Base-by-base conservation (phyloP, 2,888 invertebrate species). In the Sinodicranocentrus sp. region DNA sequence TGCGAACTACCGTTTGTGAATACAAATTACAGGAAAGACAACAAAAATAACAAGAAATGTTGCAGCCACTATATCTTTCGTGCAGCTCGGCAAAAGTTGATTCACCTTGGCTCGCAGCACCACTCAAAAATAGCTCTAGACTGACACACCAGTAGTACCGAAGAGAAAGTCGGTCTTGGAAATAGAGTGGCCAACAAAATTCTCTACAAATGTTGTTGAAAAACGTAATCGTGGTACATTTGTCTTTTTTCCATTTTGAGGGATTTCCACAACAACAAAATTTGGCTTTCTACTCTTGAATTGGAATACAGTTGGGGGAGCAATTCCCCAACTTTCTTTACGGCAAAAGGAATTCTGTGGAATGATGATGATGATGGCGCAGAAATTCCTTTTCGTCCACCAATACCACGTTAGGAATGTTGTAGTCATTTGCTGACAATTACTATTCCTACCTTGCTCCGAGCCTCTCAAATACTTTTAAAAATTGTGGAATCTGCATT, bases 21-120 rank as follows among this genome's bases (percentile, higher is more conserved):
- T 78, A 78, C 77, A 78, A 78, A 78, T 78, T 70, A 70, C 59
- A 59, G 28, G 43, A 78, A 68, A 77, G 75, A 52, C 39, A 43
- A 63, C 73, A 61, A n/a, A 57, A 57, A 57, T 21, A 54, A 23
- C 57, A 2, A 23, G 57, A 23, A 23, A 25, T 8, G 57, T 25
- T 48, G 33, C 3, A 33, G 10, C 33, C 33, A 33, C 33, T 33
- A n/a, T 48, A 48, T 48, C 5, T 48, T 48, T 48, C 48, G 39
- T 39, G 6, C 48, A 48, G n/a, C 15, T 48, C n/a, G 15, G 15
- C 3, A 33, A 33, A 33, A 33, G 15, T 15, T n/a, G 48, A n/a
- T n/a, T 48, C 48, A n/a, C 15, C 48, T 48, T 48, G 6, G 13
- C 39, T 48, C 33, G 33, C n/a, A 48, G n/a, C 48, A 10, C 48